These are phyloP conservation scores for Sinella curviseta DNA, from an alignment of 1,140 invertebrate genomes.

Conservation along the genomic window DNA sequence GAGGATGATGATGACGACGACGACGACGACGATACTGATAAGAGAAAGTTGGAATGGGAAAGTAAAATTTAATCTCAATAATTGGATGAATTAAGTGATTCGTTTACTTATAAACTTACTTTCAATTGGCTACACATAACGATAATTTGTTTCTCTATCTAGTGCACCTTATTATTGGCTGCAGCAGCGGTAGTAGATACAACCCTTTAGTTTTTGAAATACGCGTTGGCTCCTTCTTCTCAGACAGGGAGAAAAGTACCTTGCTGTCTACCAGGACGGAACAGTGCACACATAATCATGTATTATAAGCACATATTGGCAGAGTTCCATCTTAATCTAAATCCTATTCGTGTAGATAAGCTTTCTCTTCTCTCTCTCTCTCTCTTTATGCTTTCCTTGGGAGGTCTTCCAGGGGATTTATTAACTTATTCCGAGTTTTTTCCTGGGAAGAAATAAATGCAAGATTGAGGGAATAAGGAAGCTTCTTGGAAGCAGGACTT, in stretches of 20 bases:
- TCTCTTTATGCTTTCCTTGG: neutral
- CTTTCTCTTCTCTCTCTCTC: neutral
- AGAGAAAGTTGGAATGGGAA: neutral
- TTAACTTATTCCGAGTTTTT: neutral
- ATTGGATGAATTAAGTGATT: neutral
- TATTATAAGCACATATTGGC: neutral
- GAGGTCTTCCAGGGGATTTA: neutral
- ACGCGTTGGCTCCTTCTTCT: no score
- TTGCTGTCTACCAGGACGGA: no score
- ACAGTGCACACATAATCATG: neutral
- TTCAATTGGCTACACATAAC: neutral
- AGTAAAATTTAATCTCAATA: conserved; percentile 6
- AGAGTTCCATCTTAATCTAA: neutral
- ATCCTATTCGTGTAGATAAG: neutral
- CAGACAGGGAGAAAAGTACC: no score
- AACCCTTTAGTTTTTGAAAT: no score
- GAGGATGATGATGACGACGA: neutral
- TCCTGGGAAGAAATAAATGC: neutral
- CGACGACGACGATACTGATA: no score
- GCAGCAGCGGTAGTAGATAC: neutral
- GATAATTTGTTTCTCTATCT: neutral
- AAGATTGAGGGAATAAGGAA: neutral
- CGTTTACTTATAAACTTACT: neutral
- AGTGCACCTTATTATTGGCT: neutral
- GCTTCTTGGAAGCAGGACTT: no score